Evolutionary conservation across 1,140 invertebrate species (phyloP), one percentile per base, ranked within the genome.

Genomic region (Conopomorpha cramerella): DNA sequence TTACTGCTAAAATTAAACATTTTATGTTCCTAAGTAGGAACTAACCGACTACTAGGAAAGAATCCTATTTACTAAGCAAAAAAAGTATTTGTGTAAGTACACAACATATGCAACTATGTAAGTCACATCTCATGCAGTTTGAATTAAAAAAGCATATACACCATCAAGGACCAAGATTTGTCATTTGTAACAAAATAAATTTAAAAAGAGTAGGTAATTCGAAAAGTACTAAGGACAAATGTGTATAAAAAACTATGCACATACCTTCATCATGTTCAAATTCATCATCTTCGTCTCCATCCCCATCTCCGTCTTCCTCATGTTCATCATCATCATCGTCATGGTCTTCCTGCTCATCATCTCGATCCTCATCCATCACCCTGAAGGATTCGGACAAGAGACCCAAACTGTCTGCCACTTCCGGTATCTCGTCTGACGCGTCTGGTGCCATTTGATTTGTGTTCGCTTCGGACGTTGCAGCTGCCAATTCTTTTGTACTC

Each of bases 241-340:
- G 10, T n/a, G n/a, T n/a, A n/a, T n/a, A n/a, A n/a, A n/a, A n/a
- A n/a, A n/a, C n/a, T n/a, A n/a, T n/a, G n/a, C n/a, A n/a, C n/a
- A n/a, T n/a, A n/a, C n/a, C n/a, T 23, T 23, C 4, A 6, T 23
- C 10, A 23, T 6, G 19, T 29, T 4, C 28, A 29, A 10, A 29
- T 29, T 29, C 11, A 13, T n/a, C 11, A 29, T 29, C 11, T 4
- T 29, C 11, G 13, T 7, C 8, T 7, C 3, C 3, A 4, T 29
- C 13, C 3, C 28, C 13, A 29, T 13, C 28, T n/a, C n/a, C n/a
- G 18, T 68, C 64, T 31, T 72, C 71, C 48, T 80, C 67, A 36
- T 78, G 76, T 33, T 65, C 65, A 12, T 41, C 57, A 42, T 72
- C 63, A 12, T 79, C 74, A 3, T 63, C 55, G 18, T 78, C 63